Percentiles rank a stretch among this genome's conserved stretches.
Conservation (phyloP, 2,797 vertebrate species). For the Coregonus suidteri region DNA sequence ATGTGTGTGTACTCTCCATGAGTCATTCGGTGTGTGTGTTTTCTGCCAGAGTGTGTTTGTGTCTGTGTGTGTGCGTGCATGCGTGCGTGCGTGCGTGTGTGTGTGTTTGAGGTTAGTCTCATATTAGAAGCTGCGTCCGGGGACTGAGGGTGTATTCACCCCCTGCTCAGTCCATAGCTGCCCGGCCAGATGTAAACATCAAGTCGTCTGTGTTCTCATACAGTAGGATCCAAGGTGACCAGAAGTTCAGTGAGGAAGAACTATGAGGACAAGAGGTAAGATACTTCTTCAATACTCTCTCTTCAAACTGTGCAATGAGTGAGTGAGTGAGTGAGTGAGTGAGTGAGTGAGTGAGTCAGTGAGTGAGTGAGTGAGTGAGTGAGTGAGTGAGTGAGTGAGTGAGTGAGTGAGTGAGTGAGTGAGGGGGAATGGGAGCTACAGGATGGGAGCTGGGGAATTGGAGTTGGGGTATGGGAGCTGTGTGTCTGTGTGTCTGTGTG, state of each 20-base stretch:
- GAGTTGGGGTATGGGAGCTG: no score
- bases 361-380: background rate
- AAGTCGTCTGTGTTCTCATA: constrained; percentile 40
- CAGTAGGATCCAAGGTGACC: constrained; percentile 34
- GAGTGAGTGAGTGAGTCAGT: background rate
- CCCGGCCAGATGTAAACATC: constrained; percentile 41
- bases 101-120: background rate
- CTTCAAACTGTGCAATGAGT: background rate
- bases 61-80: background rate
- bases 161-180: constrained; percentile 80
- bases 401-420: no score
- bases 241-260: constrained; percentile 28
- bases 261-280: constrained; percentile 49
- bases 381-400: background rate
- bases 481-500: no score
- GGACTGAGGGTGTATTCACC: constrained; percentile 51
- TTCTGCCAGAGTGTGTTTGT: no score
- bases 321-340: background rate
- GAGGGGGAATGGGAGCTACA: no score
- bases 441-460: no score
- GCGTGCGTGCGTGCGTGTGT: background rate
- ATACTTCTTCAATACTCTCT: background rate
- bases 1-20: background rate
- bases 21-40: background rate
- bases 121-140: background rate